Percentiles rank a stretch among this genome's conserved stretches.
Evolutionary conservation across 2,113 vertebrate species (phyloP).

Genomic region (Ondatra zibethicus): DNA sequence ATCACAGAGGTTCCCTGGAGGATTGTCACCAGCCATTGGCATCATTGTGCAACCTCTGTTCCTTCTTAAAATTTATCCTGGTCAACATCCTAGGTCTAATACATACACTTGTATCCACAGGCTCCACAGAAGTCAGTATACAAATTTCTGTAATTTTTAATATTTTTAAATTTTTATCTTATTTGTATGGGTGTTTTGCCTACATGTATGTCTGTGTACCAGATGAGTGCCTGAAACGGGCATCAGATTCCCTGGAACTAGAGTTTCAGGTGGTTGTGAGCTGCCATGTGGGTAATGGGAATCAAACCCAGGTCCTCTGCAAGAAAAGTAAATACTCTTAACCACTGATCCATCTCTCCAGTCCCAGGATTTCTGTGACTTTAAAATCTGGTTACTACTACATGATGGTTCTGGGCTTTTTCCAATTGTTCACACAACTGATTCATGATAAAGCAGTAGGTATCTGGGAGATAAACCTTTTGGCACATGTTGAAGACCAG

Average conservation of each 20-base stretch:
- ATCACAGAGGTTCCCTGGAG: neutral
- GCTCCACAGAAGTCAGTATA: neutral
- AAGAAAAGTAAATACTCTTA: neutral
- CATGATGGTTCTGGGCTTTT: neutral
- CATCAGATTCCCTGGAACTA: neutral
- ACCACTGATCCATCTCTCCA: neutral
- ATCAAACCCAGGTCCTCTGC: neutral
- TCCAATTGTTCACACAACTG: neutral
- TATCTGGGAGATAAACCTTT: neutral
- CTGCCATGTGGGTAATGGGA: neutral
- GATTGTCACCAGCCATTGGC: neutral
- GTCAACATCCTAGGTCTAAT: neutral
- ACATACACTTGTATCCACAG: neutral
- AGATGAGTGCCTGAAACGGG: neutral
- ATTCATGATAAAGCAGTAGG: neutral
- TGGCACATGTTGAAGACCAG: neutral
- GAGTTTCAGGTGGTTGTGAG: neutral
- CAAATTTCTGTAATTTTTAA: neutral
- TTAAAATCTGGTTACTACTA: neutral
- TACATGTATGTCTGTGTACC: neutral
- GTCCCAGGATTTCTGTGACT: neutral
- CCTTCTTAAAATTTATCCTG: neutral
- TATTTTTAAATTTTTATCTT: neutral
- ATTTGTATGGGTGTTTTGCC: neutral
- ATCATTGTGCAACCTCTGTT: neutral